A percentile compares a stretch with the other conserved stretches of the same genome.
phyloP scores from a whole-genome alignment of 2,797 vertebrate genomes.

The Paratrypauchen microcephalus region DNA sequence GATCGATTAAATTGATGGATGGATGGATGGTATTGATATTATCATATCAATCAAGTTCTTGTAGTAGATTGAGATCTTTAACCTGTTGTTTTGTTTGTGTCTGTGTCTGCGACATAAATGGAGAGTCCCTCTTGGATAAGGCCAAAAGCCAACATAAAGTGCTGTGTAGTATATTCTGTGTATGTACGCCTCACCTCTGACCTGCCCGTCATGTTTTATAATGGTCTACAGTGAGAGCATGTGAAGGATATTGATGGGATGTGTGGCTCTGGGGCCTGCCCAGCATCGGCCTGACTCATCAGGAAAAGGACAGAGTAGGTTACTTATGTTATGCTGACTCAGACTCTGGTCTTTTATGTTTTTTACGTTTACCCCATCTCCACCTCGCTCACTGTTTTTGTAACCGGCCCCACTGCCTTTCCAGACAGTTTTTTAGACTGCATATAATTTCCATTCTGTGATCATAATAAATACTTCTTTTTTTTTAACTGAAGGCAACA shows the following conservation, averaged over 20 bases:
- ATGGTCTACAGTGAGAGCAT: constrained; percentile 1
- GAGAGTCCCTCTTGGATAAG: neutral
- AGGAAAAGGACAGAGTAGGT: constrained; percentile 30
- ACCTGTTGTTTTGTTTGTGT: neutral
- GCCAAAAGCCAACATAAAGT: neutral
- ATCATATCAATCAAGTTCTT: too few relatives aligned
- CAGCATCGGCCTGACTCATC: constrained; percentile 45
- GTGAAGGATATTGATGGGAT: constrained; percentile 15
- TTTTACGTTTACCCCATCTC: neutral
- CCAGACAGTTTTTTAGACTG: neutral
- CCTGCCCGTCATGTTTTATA: constrained; percentile 4
- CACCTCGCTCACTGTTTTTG: neutral
- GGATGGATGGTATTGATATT: too few relatives aligned
- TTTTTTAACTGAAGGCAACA: neutral
- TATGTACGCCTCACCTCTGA: neutral
- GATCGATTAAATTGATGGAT: too few relatives aligned
- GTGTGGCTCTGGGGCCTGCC: constrained; percentile 23
- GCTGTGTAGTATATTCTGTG: neutral
- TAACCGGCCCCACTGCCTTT: neutral
- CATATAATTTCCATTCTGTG: neutral
- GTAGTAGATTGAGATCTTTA: neutral
- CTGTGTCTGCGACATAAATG: neutral
- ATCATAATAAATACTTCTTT: neutral
- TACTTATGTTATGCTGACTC: constrained; percentile 52
- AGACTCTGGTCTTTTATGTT: constrained; percentile 12